Conservation (phyloP, 1,140 invertebrate species). For the Drosophila chauvacae region DNA sequence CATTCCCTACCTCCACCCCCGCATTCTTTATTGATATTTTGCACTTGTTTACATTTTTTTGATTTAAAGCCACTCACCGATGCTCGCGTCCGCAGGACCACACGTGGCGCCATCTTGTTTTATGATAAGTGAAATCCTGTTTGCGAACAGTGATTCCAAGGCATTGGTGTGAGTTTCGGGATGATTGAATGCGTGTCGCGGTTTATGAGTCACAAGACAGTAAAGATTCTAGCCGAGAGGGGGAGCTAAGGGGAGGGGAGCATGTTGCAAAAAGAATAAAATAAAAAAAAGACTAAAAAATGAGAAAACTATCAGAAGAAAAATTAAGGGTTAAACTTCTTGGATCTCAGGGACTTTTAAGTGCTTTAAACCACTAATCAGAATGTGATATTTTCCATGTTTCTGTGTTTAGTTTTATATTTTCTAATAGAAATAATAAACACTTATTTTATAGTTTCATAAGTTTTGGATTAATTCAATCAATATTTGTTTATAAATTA, state of each 20-base stretch:
- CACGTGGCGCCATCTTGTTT: slow-evolving; percentile 74
- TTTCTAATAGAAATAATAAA: too few species aligned
- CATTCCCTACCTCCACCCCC: slow-evolving; percentile 4
- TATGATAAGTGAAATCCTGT: slow-evolving; percentile 45
- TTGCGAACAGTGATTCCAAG: slow-evolving; percentile 28
- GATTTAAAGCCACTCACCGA: slow-evolving; percentile 65
- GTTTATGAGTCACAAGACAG: slow-evolving; percentile 32
- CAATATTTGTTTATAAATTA: not conserved
- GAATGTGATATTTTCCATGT: too few species aligned
- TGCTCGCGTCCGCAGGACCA: slow-evolving; percentile 61
- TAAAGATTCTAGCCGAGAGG: not conserved
- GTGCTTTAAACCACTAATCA: too few species aligned
- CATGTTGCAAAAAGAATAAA: not conserved
- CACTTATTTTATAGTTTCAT: too few species aligned
- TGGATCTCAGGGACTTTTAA: not conserved
- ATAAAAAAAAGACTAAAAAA: not conserved
- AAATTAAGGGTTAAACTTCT: not conserved
- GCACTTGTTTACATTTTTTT: slow-evolving; percentile 78
- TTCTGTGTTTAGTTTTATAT: too few species aligned
- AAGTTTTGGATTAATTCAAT: too few species aligned
- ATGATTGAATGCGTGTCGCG: slow-evolving; percentile 45
- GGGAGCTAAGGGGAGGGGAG: too few species aligned
- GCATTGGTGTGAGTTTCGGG: slow-evolving; percentile 15
- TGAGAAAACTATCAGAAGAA: not conserved
- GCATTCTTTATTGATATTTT: slow-evolving; percentile 77